These are phyloP conservation scores for Pemphigus obesinymphae DNA, from an alignment of 1,140 invertebrate genomes.

Conservation along the genomic window DNA sequence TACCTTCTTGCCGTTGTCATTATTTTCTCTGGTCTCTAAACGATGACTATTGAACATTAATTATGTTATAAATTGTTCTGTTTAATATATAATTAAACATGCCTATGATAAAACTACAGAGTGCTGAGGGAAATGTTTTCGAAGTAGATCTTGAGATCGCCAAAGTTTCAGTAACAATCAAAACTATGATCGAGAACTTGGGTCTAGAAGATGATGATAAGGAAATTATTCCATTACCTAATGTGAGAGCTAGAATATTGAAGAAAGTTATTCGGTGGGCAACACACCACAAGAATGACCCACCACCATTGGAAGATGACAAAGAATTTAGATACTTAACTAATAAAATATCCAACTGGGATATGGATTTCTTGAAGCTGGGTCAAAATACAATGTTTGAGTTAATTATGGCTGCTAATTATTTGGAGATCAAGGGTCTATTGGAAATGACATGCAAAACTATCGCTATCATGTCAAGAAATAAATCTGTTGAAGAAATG, in stretches of 20 bases:
- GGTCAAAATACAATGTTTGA: conserved; percentile 77
- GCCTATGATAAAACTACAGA: conserved; percentile 89
- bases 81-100: conserved; percentile 57
- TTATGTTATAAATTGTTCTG: too few species aligned
- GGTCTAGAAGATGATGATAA: conserved; percentile 93
- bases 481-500: conserved; percentile 96
- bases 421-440: conserved; percentile 95
- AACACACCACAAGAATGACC: conserved; percentile 92
- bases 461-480: conserved; percentile 99
- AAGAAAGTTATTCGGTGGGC: conserved; percentile 96
- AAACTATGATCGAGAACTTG: conserved; percentile 97
- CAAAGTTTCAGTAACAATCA: conserved; percentile 96
- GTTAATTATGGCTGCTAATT: conserved; percentile 88
- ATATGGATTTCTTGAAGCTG: conserved; percentile 94
- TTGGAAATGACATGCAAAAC: conserved; percentile 98
- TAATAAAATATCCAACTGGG: conserved; percentile 98
- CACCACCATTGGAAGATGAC: conserved; percentile 90
- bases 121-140: conserved; percentile 94
- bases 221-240: conserved; percentile 93
- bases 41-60: not conserved
- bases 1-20: too few species aligned
- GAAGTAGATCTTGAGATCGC: conserved; percentile 97
- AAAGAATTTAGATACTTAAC: conserved; percentile 97
- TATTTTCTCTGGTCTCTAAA: not conserved
- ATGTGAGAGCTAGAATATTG: conserved; percentile 96